Base-by-base conservation (phyloP, 2,888 invertebrate genomes). In the Macrophya alboannulata region DNA sequence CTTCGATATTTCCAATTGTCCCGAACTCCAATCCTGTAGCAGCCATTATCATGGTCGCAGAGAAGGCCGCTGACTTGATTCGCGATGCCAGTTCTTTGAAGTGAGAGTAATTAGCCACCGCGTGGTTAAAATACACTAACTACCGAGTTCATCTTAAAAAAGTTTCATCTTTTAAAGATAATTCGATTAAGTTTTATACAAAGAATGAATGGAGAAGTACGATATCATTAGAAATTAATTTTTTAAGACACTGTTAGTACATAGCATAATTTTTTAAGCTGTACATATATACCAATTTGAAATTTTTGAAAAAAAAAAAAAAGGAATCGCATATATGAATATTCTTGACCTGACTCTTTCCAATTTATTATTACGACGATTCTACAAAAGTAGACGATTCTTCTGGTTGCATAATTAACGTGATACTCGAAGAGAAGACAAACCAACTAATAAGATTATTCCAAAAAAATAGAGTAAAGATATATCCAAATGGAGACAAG, bases 41-140 rank as follows among this genome's bases (percentile, higher is more conserved):
- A 0, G 95, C 96, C 4, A 95, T 96, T 0, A 95, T 96, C 65
- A 96, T 97, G 96, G 95, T 97, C 48, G 97, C 96, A 0, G 97
- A 97, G 92, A 97, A 96, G 89, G 96, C 95, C 4, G 95, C 96
- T 0, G 96, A 96, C 90, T 94, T 96, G 92, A 95, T 96, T 82
- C 95, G 95, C 88, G 90, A 91, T 59, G 93, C 94, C 82, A 96
- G 95, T 95, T 71, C 43, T 5, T 62, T 45, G 84, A 84, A 65
- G 74, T 87, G 76, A 86, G 84, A 84, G n/a, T 15, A 21, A 45
- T 37, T n/a, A 48, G 8, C n/a, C 10, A n/a, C 17, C 25, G 17
- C 37, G 55, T 62, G 43, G 17, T 55, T 37, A 1, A 40, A 21
- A 71, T 25, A 17, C n/a, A 37, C 12, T 40, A 71, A 31, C n/a